These are phyloP conservation scores for Ochropleura leucogaster DNA, from an alignment of 2,888 invertebrate genomes.

Conservation along the genomic window DNA sequence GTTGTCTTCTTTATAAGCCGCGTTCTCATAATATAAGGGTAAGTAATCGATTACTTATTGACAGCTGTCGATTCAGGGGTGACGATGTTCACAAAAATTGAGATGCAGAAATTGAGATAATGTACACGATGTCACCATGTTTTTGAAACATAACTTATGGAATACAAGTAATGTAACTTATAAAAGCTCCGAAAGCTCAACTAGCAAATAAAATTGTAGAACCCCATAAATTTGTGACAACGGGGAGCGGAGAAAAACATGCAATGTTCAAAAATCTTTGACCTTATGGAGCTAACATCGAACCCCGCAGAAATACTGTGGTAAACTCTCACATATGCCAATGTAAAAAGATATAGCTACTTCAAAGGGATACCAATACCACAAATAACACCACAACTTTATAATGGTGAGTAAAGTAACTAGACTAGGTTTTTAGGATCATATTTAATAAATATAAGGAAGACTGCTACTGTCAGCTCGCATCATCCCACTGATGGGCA, in stretches of 20 bases:
- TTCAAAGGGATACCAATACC: neutral
- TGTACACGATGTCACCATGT: neutral
- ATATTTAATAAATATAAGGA: too few species aligned
- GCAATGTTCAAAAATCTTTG: neutral
- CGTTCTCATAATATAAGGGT: conserved; percentile 21
- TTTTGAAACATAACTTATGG: neutral
- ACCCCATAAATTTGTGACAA: neutral
- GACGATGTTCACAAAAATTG: conserved; percentile 22
- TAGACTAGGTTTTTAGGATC: too few species aligned
- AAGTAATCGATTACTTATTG: conserved; percentile 49
- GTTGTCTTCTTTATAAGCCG: neutral
- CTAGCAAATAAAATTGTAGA: neutral
- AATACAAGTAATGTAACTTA: neutral
- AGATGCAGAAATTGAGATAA: neutral
- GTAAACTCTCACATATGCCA: neutral
- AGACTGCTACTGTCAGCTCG: too few species aligned
- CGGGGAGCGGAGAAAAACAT: neutral
- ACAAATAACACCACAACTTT: neutral
- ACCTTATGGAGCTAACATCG: neutral
- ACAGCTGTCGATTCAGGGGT: conserved; percentile 47
- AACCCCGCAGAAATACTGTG: conserved; percentile 5
- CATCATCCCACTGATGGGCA: too few species aligned
- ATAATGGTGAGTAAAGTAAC: neutral
- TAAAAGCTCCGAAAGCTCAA: neutral
- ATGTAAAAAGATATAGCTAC: neutral